Evolutionary conservation across 1,140 invertebrate genomes (phyloP).

Genomic region (Heliothis virescens): DNA sequence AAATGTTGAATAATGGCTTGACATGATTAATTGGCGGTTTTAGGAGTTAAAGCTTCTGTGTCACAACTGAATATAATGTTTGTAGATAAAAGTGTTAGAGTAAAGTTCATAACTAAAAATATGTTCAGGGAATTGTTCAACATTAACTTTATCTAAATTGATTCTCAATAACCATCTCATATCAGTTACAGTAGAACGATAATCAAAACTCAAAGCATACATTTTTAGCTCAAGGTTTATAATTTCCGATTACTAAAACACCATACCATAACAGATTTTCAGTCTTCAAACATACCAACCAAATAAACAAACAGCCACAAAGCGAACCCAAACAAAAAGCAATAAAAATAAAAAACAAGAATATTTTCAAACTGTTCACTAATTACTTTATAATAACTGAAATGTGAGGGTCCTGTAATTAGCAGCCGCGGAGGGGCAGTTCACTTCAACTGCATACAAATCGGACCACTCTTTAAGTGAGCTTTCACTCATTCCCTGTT

Average conservation of each 20-base stretch:
- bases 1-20: slow-evolving; percentile 39
- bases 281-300: not conserved
- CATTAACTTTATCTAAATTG: too few relatives aligned
- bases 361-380: slow-evolving; percentile 23
- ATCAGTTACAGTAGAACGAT: too few relatives aligned
- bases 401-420: slow-evolving; percentile 21
- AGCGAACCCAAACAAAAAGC: slow-evolving; percentile 2
- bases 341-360: not conserved
- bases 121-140: too few relatives aligned
- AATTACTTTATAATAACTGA: slow-evolving; percentile 27
- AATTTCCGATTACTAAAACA: not conserved
- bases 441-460: not conserved
- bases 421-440: not conserved
- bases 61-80: not conserved
- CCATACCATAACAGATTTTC: not conserved
- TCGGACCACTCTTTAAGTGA: not conserved
- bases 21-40: slow-evolving; percentile 9
- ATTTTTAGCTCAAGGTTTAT: too few relatives aligned
- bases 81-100: too few relatives aligned
- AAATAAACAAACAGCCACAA: slow-evolving; percentile 8
- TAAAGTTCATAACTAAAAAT: too few relatives aligned
- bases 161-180: too few relatives aligned
- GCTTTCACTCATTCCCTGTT: slow-evolving; percentile 5
- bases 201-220: too few relatives aligned
- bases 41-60: not conserved